Conservation (phyloP, 2,888 invertebrate species). For the Petrophora chlorosata region DNA sequence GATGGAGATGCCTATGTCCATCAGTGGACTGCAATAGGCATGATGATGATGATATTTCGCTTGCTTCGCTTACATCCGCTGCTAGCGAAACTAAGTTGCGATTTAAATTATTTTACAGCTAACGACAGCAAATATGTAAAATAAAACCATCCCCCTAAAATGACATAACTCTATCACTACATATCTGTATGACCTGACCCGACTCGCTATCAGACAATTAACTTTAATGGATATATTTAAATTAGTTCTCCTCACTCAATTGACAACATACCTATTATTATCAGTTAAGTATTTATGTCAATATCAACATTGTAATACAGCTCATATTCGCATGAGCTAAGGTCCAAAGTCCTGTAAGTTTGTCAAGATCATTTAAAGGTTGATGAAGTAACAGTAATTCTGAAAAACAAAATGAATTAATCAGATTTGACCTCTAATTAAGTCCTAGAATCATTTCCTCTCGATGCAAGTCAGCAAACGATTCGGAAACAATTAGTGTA, state of each 20-base stretch:
- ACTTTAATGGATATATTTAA: slow-evolving; percentile 81
- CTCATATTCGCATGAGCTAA: slow-evolving; percentile 1
- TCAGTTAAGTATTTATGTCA: slow-evolving; percentile 19
- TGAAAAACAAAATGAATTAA: slow-evolving; percentile 27
- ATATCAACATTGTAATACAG: slow-evolving; percentile 9
- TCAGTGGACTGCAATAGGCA: too few relatives aligned
- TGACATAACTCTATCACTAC: slow-evolving; percentile 36
- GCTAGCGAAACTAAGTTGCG: too few relatives aligned
- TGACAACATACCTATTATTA: slow-evolving; percentile 56
- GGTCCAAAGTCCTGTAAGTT: slow-evolving; percentile 25
- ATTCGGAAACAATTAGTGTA: too few relatives aligned
- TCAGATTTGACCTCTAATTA: slow-evolving; percentile 18
- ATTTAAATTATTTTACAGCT: background rate
- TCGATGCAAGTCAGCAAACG: too few relatives aligned
- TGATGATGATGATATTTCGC: too few relatives aligned
- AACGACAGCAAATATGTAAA: too few relatives aligned
- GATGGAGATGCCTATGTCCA: too few relatives aligned
- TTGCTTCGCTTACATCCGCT: slow-evolving; percentile 2
- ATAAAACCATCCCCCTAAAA: slow-evolving; percentile 8
- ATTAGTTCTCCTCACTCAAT: slow-evolving; percentile 73
- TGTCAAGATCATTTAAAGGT: slow-evolving; percentile 14
- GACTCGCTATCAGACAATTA: slow-evolving; percentile 72
- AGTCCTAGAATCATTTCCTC: too few relatives aligned
- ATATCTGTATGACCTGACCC: slow-evolving; percentile 63
- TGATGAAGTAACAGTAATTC: slow-evolving; percentile 33